Evolutionary conservation across 2,113 vertebrate species (phyloP), one percentile per base, ranked within the genome.

Genomic region (Suricata suricatta): DNA sequence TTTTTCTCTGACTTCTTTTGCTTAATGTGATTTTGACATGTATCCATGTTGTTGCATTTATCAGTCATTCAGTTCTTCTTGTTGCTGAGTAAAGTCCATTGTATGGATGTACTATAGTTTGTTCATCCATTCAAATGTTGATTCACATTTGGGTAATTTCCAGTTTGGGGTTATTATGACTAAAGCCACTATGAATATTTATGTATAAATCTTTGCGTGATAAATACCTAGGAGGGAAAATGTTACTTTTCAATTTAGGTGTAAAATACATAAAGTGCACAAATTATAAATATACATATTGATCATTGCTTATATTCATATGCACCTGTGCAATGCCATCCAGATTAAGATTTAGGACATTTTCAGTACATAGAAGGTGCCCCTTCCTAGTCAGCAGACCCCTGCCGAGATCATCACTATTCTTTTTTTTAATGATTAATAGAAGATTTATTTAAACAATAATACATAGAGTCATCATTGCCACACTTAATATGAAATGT

Each of bases 401-500:
- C 35, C 80, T 72, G 8, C 33, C 63, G 74, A 86, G 27, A 60
- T 86, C 27, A 66, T 84, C 13, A 41, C 69, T 85, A 66, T 76
- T 64, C 60, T 79, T 54, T 57, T 54, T 57, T 33, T 77, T 91
- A 95, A 93, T 4, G n/a, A 92, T 54, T 83, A 95, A 93, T 81
- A 93, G 92, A 95, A 86, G 77, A 91, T 98, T 99, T 98, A 98
- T 98, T 98, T 98, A 92, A 94, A 17, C n/a, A 98, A 90, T 41
- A 64, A 98, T n/a, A 95, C 89, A 97, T 41, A 77, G 17, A 94
- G 19, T 95, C 68, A 64, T 93, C 83, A 10, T 25, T 95, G 79
- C 90, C 96, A 94, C 95, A 95, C 77, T 99, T 97, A 99, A 90
- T 97, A 99, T 19, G 98, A 93, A 31, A 99, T 41, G 35, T 29